Evolutionary conservation across 2,797 vertebrate species (phyloP), one percentile per base, ranked within the genome.

Genomic region (Rhadinocentrus ornatus): DNA sequence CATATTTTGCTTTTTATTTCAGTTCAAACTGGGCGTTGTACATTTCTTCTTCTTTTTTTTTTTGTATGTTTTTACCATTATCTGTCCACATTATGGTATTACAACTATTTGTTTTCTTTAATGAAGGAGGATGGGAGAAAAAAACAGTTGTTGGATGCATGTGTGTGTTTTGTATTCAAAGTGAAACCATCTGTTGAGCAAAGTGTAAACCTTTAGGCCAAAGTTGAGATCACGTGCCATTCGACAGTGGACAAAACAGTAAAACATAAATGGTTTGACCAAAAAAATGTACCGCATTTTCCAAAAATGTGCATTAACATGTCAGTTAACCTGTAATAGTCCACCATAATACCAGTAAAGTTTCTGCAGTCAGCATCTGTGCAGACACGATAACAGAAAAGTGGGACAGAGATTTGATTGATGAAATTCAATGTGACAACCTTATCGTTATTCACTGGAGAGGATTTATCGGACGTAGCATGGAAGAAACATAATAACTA

Each of bases 191-290:
- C 31, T 59, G 66, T n/a, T 12, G 52, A 31, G 22, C 35, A 65
- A 66, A 55, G 48, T 69, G 35, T 34, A 41, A 74, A 53, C 35
- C 26, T 52, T 66, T 0, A 66, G 44, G 29, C 39, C 7, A 46
- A 35, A 50, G 11, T 29, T 59, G 44, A 31, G 11, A 55, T 10
- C 46, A 65, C 6, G 27, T 27, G 35, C 1, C 8, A 22, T 9
- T 7, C 9, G n/a, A 22, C 10, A 48, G 50, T 53, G 50, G 50
- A 24, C 15, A 15, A 26, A 15, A 24, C 54, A 2, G 16, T 15
- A 15, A 27, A 5, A 61, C 29, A 66, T 44, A 52, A 26, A 0
- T 15, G 12, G 2, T 31, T 50, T 53, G 26, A 15, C 56, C 46
- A 54, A 31, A 31, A 35, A 2, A 16, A 39, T 26, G 29, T 20